phyloP scores from a whole-genome alignment of 2,797 vertebrate genomes.

The Hemitrygon akajei region DNA sequence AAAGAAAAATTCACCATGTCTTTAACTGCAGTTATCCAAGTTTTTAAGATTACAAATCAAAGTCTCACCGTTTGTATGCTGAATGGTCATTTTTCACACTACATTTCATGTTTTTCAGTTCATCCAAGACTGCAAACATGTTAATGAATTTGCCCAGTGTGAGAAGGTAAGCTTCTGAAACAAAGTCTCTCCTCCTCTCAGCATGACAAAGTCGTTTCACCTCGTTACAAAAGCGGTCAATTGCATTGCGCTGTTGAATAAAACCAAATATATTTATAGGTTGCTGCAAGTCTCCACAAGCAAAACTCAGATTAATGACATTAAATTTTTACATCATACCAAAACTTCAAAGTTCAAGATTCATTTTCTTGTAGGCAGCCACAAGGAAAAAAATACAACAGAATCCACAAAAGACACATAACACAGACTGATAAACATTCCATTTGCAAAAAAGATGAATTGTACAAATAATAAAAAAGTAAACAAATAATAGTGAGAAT shows the following conservation, averaged over 20 bases:
- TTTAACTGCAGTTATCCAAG: neutral
- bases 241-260: conserved; percentile 76
- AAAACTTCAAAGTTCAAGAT: too few relatives aligned
- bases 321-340: neutral
- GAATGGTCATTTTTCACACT: conserved; percentile 98
- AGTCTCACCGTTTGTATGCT: conserved; percentile 81
- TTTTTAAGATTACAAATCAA: neutral
- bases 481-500: too few relatives aligned
- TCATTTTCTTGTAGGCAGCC: too few relatives aligned
- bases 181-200: conserved; percentile 94
- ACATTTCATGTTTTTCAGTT: conserved; percentile 98
- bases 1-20: neutral
- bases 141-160: conserved; percentile 98
- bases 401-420: too few relatives aligned
- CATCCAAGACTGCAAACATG: conserved; percentile 95
- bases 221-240: conserved; percentile 92
- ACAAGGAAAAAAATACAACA: too few relatives aligned
- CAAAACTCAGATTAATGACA: neutral
- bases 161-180: conserved; percentile 90
- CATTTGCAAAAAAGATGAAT: too few relatives aligned
- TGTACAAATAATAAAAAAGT: too few relatives aligned
- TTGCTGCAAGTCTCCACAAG: neutral
- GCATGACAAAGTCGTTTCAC: conserved; percentile 86
- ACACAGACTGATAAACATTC: too few relatives aligned
- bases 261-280: neutral